Base-by-base conservation (phyloP, 92 coral and sea anemone genomes). In the Isaurus tuberculatus region DNA sequence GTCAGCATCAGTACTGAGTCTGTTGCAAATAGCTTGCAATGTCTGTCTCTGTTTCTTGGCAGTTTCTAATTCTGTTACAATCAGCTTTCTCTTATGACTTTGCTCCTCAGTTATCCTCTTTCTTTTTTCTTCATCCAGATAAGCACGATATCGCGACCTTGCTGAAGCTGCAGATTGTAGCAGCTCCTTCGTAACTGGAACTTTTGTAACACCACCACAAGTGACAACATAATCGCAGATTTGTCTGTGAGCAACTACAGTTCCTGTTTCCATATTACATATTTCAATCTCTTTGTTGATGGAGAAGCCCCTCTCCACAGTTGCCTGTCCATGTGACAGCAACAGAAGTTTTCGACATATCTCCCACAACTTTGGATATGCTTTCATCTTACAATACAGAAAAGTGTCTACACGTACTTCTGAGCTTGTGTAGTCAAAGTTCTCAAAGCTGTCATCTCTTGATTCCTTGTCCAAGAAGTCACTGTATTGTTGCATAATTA, bases 91-190 rank as follows among this genome's bases (percentile, higher is more conserved):
- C 70, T 65, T 65, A 65, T 32, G 70, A 65, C 70, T 65, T 65
- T 65, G 70, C 70, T 65, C 70, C 34, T 65, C 70, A 65, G 70
- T 65, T 32, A 65, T 65, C 70, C 36, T 65, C 70, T 65, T 65
- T 65, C 70, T 65, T 65, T 49, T 49, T 49, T 49, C 58, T 49
- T 49, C 70, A 65, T 65, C 70, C 70, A 65, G 70, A 65, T 65
- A 65, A 65, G 70, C 70, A 65, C 70, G 70, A 32, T 65, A 25
- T 65, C 42, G 70, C 70, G 74, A 34, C 51, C 74, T 33, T 69
- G 74, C 74, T 33, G 48, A 69, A 17, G 74, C 57, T 33, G 28
- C 74, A 69, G 51, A 69, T 33, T 20, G 49, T 2, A 69, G 74
- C 49, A 69, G 74, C 51, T 69, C 74, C 51, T 69, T 36, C 27